Evolutionary conservation across 2,888 invertebrate genomes (phyloP), one percentile per base, ranked within the genome.

Genomic region (Octonoba sinensis): DNA sequence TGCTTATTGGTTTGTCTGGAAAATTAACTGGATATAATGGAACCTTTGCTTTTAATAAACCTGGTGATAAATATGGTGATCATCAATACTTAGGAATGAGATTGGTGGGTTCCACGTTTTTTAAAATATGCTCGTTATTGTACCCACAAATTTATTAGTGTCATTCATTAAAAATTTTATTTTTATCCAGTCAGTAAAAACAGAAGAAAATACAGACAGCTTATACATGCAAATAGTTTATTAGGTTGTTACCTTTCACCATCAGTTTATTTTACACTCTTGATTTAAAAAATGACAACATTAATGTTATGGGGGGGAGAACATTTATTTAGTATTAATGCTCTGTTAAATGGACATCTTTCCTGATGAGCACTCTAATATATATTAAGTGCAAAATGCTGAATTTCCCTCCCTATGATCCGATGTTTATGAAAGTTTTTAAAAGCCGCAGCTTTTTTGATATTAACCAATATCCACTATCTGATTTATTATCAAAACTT

Each of bases 1-100:
- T 98, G 97, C 90, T 98, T 84, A 96, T 98, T 87, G 97, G 94
- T 0, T 89, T 96, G 49, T 95, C 96, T 66, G 97, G 97, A 2
- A 94, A 95, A 87, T 88, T 97, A 87, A 94, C 95, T 64, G 97
- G 97, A 0, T 98, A 98, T 88, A 94, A 97, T 91, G 98, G 97
- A 1, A 95, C 91, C 83, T 98, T 96, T 91, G 92, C 96, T 0
- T 98, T 97, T 90, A 95, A 95, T 86, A 97, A 97, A 89, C 98
- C 97, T 0, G 97, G 97, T 1, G 97, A 97, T 88, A 95, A 95
- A 88, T 98, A 95, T 89, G 94, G 94, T 85, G 94, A 94, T 84
- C 93, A 94, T 0, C 92, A 92, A 84, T 97, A 96, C 88, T 90
- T 96, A 86, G 97, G 97, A 85, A 98, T 98, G 97, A 92, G 97